These are phyloP conservation scores for Melipona beecheii DNA, from an alignment of 2,888 invertebrate genomes.

Conservation along the genomic window DNA sequence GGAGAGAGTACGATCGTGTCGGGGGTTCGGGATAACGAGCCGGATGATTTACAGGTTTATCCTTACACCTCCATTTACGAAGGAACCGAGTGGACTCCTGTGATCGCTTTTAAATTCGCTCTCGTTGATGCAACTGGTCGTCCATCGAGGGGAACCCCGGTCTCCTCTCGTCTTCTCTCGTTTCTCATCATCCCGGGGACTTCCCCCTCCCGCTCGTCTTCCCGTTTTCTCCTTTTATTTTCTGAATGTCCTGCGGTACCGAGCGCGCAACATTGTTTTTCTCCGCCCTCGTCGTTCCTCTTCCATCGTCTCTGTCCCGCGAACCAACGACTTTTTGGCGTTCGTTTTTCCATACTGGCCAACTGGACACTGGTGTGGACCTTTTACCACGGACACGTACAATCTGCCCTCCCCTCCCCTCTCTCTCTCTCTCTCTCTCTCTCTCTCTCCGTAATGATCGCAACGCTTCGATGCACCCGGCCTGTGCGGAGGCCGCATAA, in stretches of 20 bases:
- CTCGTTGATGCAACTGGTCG: constrained; percentile 58
- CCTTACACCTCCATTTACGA: constrained; percentile 63
- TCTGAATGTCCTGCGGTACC: constrained; percentile 66
- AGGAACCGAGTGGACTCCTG: constrained; percentile 40
- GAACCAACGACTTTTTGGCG: constrained; percentile 47
- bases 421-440: too few species aligned
- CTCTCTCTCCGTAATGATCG: constrained; percentile 65
- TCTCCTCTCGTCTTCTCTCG: constrained; percentile 15
- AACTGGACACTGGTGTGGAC: constrained; percentile 67
- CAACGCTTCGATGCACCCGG: constrained; percentile 75
- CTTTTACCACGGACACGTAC: constrained; percentile 79
- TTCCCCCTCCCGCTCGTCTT: constrained; percentile 34
- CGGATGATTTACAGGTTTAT: constrained; percentile 61
- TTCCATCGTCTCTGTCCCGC: constrained; percentile 14
- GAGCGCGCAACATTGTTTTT: constrained; percentile 70
- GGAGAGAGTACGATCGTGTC: constrained; percentile 38
- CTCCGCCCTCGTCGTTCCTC: constrained; percentile 41
- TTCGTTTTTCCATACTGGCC: constrained; percentile 62
- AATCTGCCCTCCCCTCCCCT: constrained; percentile 13
- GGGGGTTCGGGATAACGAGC: constrained; percentile 56
- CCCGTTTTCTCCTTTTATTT: constrained; percentile 61
- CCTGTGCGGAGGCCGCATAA: constrained; percentile 53
- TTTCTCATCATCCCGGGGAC: constrained; percentile 63
- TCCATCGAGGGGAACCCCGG: constrained; percentile 18
- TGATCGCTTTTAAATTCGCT: constrained; percentile 57